Evolutionary conservation across 2,113 vertebrate genomes (phyloP), one percentile per base, ranked within the genome.

Genomic region (Crotalus helleri): DNA sequence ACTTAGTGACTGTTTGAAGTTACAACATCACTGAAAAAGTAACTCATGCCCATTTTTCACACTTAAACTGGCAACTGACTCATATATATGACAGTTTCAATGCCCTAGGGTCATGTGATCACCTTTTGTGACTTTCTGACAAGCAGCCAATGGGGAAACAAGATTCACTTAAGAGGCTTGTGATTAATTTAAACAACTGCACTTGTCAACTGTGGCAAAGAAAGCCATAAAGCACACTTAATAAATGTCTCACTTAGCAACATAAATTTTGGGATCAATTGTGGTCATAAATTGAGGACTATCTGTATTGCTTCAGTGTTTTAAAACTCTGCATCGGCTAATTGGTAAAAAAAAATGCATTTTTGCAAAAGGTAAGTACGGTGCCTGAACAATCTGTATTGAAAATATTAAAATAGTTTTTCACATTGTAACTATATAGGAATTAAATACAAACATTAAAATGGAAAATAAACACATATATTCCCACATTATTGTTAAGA

Each of bases 371-470:
- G 4, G 12, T 29, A n/a, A 81, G 5, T 33, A 74, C 1, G n/a
- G 64, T 19, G 69, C 33, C 69, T 19, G 69, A 81, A 39, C 69
- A 81, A 39, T 81, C 17, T 81, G 17, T 39, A 19, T 53, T 51
- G 10, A 26, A 88, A 58, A 89, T 85, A 26, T 39, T 46, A 54
- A 57, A 57, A 44, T 89, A 46, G 11, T 58, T 49, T 85, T 29
- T 4, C 49, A 92, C 46, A 44, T 5, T 58, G 17, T 46, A 23
- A 39, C 19, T 7, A 11, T 61, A n/a, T 12, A 85, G 46, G 81
- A 89, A 33, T 85, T 33, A 57, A 85, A 89, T 17, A 46, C 11
- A 85, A 53, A 29, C 85, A 85, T 89, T 92, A 93, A 93, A 74
- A 33, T 5, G 8, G 29, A 53, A 61, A 88, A 59, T 5, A 4